Base-by-base conservation (phyloP, 2,797 vertebrate genomes). In the Chloroceryle amazona region DNA sequence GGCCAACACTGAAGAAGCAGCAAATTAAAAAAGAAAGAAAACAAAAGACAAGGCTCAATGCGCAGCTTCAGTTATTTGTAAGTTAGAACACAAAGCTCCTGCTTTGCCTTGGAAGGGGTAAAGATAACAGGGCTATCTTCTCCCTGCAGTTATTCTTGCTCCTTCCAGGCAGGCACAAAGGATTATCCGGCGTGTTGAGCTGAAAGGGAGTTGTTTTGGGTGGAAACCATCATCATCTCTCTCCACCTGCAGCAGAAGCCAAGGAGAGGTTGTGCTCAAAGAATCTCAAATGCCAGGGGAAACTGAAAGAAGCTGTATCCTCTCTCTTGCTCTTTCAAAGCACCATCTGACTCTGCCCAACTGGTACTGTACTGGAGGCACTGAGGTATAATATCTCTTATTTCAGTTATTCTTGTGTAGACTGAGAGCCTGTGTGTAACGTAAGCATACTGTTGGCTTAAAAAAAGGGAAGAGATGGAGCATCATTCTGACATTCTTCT, bases 401-500 rank as follows among this genome's bases (percentile, higher is more conserved):
- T 65, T 90, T 22, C 47, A 61, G 19, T 60, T 55, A 22, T 35
- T 63, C 37, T 89, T 80, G 16, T 71, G 29, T 12, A 47, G 67
- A 35, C 15, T 29, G 21, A 80, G 74, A 91, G 12, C 26, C 18
- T 6, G 13, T 9, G 8, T 81, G 46, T 49, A 86, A 62, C 81
- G 52, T 62, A 88, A 65, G 86, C 55, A 71, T 35, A 7, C 21
- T 79, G 62, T 13, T 74, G 51, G 25, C 44, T 86, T 74, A 87
- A 85, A 86, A n/a, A n/a, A 86, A 42, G 52, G 14, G 14, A 83
- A 39, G 85, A 83, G 42, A 57, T 49, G 33, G 87, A 95, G 79
- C 3, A 5, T 11, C 33, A 12, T 74, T 86, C 28, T 3, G 15
- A 84, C 39, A 39, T 54, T 79, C 4, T 47, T 88, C 28, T 90